Evolutionary conservation across 2,888 invertebrate species (phyloP).

Genomic region (Galerucella calmariensis): DNA sequence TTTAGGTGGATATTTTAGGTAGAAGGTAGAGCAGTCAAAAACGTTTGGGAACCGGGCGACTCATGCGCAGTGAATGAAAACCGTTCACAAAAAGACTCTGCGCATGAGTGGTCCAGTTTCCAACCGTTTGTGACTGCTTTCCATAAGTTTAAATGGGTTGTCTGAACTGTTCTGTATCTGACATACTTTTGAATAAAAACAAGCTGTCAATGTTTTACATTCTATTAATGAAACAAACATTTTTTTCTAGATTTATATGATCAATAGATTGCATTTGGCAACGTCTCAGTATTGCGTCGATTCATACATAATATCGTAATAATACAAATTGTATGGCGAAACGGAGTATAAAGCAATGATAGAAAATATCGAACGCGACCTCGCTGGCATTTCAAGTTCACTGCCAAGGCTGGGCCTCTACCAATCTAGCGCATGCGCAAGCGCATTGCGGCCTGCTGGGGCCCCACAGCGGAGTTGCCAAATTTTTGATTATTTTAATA

Average conservation of each 20-base stretch:
- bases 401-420: conserved; percentile 81
- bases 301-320: conserved; percentile 25
- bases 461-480: conserved; percentile 55
- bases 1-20: too few species aligned
- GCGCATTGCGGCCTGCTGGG: conserved; percentile 69
- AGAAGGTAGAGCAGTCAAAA: too few species aligned
- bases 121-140: too few species aligned
- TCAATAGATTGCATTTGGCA: conserved; percentile 6
- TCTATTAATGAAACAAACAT: too few species aligned
- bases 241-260: neutral
- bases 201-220: too few species aligned
- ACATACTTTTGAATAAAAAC: too few species aligned
- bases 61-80: too few species aligned
- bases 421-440: conserved; percentile 70
- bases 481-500: neutral
- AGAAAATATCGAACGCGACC: conserved; percentile 40
- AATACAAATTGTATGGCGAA: conserved; percentile 18
- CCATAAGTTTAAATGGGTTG: too few species aligned
- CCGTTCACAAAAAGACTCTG: too few species aligned
- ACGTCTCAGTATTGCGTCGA: conserved; percentile 16
- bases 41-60: too few species aligned
- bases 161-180: too few species aligned
- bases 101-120: too few species aligned
- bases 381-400: conserved; percentile 72
- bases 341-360: conserved; percentile 31